These are phyloP conservation scores for Crossocerus cetratus DNA, from an alignment of 2,888 invertebrate species.

Conservation along the genomic window DNA sequence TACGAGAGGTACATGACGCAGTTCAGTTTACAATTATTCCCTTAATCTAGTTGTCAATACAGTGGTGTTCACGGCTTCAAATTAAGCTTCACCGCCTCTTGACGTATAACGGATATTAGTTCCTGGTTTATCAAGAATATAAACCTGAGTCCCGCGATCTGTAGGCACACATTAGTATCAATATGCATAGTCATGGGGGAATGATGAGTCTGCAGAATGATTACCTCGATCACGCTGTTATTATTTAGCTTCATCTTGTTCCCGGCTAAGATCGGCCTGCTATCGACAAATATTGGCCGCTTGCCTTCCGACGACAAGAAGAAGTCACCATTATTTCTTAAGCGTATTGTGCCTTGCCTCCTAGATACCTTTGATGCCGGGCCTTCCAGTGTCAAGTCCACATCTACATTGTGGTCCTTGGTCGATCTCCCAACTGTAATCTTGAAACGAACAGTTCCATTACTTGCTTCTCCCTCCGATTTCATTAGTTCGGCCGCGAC, in stretches of 20 bases:
- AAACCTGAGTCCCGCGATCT: constrained; percentile 94
- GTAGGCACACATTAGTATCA: constrained; percentile 41
- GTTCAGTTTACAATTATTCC: background rate
- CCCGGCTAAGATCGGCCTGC: constrained; percentile 91
- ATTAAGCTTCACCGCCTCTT: constrained; percentile 91
- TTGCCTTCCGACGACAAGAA: constrained; percentile 97
- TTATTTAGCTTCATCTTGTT: constrained; percentile 94
- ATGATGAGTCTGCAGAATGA: constrained; percentile 9
- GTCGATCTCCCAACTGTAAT: constrained; percentile 95
- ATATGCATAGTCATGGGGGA: background rate
- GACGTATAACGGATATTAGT: constrained; percentile 91
- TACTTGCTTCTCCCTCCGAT: background rate
- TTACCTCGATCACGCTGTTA: constrained; percentile 95
- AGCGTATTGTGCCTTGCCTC: constrained; percentile 92
- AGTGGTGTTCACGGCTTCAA: constrained; percentile 72
- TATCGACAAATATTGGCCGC: constrained; percentile 95
- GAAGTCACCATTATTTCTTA: constrained; percentile 96
- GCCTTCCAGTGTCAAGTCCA: constrained; percentile 95
- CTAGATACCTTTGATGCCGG: constrained; percentile 96
- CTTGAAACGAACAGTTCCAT: constrained; percentile 73
- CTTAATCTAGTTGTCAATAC: background rate
- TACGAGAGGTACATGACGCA: background rate
- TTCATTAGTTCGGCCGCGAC: background rate
- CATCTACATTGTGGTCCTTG: constrained; percentile 93
- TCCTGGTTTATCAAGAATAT: constrained; percentile 96